Evolutionary conservation across 2,888 invertebrate species (phyloP).

Genomic region (Thereva nobilitata): DNA sequence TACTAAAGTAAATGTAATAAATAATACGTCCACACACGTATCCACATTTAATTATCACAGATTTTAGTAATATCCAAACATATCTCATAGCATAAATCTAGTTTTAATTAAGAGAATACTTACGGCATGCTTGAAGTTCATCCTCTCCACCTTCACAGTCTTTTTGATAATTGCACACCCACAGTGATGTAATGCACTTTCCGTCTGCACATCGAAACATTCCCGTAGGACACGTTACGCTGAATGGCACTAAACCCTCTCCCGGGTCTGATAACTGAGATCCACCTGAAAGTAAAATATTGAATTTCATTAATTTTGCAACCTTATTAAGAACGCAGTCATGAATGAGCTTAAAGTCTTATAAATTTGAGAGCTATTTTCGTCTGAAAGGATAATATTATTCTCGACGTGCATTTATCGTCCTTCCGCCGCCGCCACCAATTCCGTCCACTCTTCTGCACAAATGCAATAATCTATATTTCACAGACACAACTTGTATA

Average conservation of each 20-base stretch:
- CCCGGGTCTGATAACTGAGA: constrained; percentile 38
- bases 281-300: constrained; percentile 29
- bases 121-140: constrained; percentile 88
- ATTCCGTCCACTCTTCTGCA: no score
- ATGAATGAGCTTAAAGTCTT: no score
- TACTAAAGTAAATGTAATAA: no score
- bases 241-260: constrained; percentile 48
- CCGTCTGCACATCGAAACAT: constrained; percentile 85
- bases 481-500: no score
- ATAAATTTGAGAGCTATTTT: no score
- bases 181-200: constrained; percentile 81
- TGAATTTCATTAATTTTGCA: not conserved
- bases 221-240: constrained; percentile 68
- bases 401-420: no score
- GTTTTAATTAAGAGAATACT: constrained; percentile 59
- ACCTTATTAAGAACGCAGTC: no score
- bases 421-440: no score
- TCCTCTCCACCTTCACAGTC: constrained; percentile 93
- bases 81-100: not conserved
- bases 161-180: constrained; percentile 92
- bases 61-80: not conserved
- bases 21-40: no score
- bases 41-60: not conserved
- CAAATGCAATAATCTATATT: no score
- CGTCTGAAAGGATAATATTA: no score